These are phyloP conservation scores for Tortricodes alternella DNA, from an alignment of 2,888 invertebrate species.

Conservation along the genomic window DNA sequence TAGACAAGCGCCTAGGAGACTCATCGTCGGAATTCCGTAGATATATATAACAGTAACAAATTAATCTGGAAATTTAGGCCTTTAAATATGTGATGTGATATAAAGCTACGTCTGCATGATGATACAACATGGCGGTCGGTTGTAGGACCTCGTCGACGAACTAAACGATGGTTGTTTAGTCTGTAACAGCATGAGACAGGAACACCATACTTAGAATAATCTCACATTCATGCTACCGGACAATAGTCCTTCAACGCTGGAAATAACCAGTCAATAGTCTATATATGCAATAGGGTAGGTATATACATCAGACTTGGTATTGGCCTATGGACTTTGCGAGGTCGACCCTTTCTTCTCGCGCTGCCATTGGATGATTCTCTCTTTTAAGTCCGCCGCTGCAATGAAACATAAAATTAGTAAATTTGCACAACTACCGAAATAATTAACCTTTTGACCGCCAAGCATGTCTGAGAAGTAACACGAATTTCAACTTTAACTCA, in stretches of 20 bases:
- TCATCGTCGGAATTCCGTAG: constrained; percentile 5
- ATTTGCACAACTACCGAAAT: not conserved
- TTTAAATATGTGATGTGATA: constrained; percentile 36
- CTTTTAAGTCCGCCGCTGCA: constrained; percentile 91
- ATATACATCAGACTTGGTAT: constrained; percentile 78
- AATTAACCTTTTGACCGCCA: too few relatives aligned
- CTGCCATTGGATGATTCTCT: constrained; percentile 94
- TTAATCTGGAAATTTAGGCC: constrained; percentile 39
- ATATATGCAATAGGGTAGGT: constrained; percentile 59
- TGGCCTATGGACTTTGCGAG: constrained; percentile 63
- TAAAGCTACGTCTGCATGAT: constrained; percentile 21
- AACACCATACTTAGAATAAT: constrained; percentile 63
- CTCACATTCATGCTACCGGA: constrained; percentile 72
- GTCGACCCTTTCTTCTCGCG: constrained; percentile 86
- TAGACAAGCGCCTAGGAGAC: constrained; percentile 16
- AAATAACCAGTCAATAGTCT: constrained; percentile 64
- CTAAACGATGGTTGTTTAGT: constrained; percentile 27
- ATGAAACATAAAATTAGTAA: constrained; percentile 39
- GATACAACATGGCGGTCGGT: constrained; percentile 12
- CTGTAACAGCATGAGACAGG: constrained; percentile 17
- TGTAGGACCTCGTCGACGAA: constrained; percentile 21
- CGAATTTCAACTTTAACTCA: too few relatives aligned
- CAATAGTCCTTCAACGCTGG: constrained; percentile 71
- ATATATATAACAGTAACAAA: constrained; percentile 10
- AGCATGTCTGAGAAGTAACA: too few relatives aligned